Conservation (phyloP, 2,113 vertebrate species). For the Trematomus loennbergii region DNA sequence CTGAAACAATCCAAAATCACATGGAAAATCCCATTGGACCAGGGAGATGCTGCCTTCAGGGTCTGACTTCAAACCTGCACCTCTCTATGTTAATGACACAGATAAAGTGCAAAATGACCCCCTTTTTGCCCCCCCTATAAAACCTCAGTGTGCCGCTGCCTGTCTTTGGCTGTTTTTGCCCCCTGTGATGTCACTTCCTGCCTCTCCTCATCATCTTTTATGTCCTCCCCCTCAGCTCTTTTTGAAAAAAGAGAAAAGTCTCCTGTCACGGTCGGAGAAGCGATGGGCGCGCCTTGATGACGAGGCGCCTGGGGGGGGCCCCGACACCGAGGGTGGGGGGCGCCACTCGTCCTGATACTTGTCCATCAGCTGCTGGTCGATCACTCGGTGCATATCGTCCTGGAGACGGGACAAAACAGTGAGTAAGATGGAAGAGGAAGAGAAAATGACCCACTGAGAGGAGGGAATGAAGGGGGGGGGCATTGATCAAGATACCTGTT, state of each 20-base stretch:
- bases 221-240: constrained; percentile 87
- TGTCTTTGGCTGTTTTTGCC: constrained; percentile 71
- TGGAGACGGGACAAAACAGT: constrained; percentile 59
- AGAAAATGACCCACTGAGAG: neutral
- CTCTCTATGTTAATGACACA: constrained; percentile 48
- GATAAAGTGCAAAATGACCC: constrained; percentile 83
- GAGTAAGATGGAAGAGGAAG: neutral
- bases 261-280: constrained; percentile 86
- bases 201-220: neutral
- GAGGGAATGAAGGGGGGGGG: too few species aligned
- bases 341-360: constrained; percentile 96
- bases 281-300: constrained; percentile 84
- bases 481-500: constrained; percentile 30
- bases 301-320: constrained; percentile 74
- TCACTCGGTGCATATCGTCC: constrained; percentile 99
- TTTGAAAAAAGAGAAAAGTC: constrained; percentile 98
- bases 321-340: constrained; percentile 85
- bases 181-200: constrained; percentile 18
- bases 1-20: too few species aligned
- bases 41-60: too few species aligned
- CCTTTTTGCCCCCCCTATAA: neutral
- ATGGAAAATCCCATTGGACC: too few species aligned
- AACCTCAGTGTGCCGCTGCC: constrained; percentile 52
- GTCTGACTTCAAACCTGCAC: too few species aligned
- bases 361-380: constrained; percentile 99